A percentile compares a stretch with the other conserved stretches of the same genome.
Evolutionary conservation across 1,140 invertebrate genomes (phyloP).

Genomic region (Drosophila santomea): DNA sequence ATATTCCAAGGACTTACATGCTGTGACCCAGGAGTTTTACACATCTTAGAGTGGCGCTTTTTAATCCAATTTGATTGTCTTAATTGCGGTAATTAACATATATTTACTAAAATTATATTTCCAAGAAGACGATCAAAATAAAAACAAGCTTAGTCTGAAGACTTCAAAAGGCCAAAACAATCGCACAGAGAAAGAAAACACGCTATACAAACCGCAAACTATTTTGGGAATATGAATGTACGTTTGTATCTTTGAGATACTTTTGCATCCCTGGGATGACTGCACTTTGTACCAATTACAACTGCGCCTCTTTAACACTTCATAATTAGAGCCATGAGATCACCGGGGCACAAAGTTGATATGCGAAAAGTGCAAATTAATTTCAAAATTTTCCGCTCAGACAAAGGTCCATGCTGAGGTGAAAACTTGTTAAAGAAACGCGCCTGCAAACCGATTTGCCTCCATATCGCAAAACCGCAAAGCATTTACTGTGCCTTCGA

Average conservation of each 20-base stretch:
- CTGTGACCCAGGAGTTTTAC: slow-evolving; percentile 36
- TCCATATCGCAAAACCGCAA: slow-evolving; percentile 29
- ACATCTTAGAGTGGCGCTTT: slow-evolving; percentile 1
- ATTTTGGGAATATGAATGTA: background rate
- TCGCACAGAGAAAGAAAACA: slow-evolving; percentile 5
- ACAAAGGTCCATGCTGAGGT: slow-evolving; percentile 21
- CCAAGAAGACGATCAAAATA: slow-evolving; percentile 42
- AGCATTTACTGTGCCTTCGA: slow-evolving; percentile 21
- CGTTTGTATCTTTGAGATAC: background rate
- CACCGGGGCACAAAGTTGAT: slow-evolving; percentile 20
- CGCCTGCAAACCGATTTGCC: slow-evolving; percentile 22
- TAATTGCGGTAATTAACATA: slow-evolving; percentile 51
- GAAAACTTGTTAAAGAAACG: slow-evolving; percentile 45
- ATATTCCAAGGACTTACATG: slow-evolving; percentile 48
- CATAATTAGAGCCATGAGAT: slow-evolving; percentile 48
- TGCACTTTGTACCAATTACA: slow-evolving; percentile 39
- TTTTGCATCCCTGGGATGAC: slow-evolving; percentile 1
- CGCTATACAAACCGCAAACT: slow-evolving; percentile 7
- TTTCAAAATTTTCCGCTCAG: slow-evolving; percentile 62
- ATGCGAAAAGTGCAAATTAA: slow-evolving; percentile 52
- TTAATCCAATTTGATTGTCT: slow-evolving; percentile 29
- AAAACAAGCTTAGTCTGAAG: slow-evolving; percentile 26
- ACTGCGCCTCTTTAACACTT: slow-evolving; percentile 39
- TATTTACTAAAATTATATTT: slow-evolving; percentile 38
- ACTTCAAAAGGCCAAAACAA: slow-evolving; percentile 31